These are phyloP conservation scores for Neotoxoptera formosana DNA, from an alignment of 1,140 invertebrate species.

Conservation along the genomic window DNA sequence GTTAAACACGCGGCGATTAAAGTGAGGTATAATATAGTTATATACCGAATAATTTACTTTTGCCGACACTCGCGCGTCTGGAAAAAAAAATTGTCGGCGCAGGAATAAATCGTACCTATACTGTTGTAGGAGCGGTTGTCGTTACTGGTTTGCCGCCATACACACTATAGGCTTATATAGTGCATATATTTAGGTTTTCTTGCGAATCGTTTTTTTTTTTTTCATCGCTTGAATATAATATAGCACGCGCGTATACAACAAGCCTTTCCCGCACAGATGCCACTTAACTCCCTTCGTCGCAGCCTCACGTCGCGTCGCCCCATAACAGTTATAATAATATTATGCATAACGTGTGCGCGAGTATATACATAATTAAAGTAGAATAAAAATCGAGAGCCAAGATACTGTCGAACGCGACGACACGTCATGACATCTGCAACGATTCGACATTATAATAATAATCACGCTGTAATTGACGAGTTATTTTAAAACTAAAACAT, in stretches of 20 bases:
- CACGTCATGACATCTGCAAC: not conserved
- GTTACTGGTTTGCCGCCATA: no score
- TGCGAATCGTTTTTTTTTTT: not conserved
- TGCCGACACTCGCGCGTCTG: no score
- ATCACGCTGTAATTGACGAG: not conserved
- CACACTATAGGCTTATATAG: no score
- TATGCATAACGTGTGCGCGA: not conserved
- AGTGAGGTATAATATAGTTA: no score
- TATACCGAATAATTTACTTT: no score
- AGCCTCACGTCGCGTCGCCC: not conserved
- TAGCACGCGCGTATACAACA: not conserved
- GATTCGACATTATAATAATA: not conserved
- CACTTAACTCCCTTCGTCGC: not conserved
- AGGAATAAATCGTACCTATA: no score
- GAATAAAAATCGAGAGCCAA: not conserved
- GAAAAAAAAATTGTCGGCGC: no score
- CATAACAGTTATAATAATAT: not conserved
- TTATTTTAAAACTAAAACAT: conserved; percentile 12
- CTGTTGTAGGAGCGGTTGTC: no score
- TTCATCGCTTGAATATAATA: not conserved
- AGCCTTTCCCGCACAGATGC: not conserved
- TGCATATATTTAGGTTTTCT: no score
- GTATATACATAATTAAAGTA: no score
- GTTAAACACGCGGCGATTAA: no score
- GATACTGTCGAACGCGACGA: conserved; percentile 27